Percentiles rank a stretch among this genome's conserved stretches.
Conservation (phyloP, 2,797 vertebrate genomes). For the Sebastes elongatus region DNA sequence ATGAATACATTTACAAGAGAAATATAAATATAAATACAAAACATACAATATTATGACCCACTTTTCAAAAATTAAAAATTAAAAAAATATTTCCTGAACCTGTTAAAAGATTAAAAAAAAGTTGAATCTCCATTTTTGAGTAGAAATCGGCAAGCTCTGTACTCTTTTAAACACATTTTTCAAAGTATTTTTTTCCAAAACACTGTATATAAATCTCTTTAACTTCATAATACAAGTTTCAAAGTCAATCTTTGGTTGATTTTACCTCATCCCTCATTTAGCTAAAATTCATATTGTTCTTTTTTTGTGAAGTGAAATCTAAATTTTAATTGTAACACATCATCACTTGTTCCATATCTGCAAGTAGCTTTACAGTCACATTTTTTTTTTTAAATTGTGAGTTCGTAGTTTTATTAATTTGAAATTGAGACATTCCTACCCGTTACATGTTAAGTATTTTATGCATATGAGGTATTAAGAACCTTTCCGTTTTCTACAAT, state of each 20-base stretch:
- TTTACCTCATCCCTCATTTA: not conserved
- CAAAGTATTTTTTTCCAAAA: not conserved
- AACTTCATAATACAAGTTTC: not conserved
- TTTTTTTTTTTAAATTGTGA: not conserved
- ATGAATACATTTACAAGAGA: not conserved
- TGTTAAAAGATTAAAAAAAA: not conserved
- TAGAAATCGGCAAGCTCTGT: not conserved
- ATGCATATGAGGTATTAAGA: not conserved
- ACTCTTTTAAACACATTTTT: not conserved
- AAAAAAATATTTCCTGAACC: not conserved
- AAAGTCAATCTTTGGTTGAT: not conserved
- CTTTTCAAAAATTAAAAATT: not conserved
- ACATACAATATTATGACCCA: not conserved
- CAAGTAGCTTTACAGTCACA: not conserved
- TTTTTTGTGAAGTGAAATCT: not conserved
- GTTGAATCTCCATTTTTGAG: not conserved
- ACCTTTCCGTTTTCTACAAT: not conserved
- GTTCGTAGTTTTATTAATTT: not conserved
- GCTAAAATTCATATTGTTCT: not conserved
- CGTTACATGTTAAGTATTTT: not conserved
- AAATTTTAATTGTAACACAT: not conserved
- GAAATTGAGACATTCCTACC: not conserved
- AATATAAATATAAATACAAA: not conserved
- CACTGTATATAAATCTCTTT: not conserved
- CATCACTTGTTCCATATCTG: not conserved